phyloP scores from a whole-genome alignment of 1,140 invertebrate genomes.

The Drosophila obscura region DNA sequence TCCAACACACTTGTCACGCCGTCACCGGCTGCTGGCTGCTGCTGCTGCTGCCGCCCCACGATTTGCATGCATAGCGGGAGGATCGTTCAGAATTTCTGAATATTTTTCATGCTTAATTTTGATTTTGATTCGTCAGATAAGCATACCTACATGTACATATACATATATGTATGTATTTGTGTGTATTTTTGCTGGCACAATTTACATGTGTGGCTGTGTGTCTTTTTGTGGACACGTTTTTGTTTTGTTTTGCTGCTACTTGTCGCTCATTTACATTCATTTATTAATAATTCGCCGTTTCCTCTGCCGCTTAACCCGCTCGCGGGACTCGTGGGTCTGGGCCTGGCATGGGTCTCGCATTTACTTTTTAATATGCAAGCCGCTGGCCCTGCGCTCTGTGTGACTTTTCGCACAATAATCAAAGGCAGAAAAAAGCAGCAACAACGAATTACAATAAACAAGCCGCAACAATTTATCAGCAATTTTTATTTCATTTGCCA shows the following conservation, averaged over 20 bases:
- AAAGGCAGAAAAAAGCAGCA: conserved; percentile 50
- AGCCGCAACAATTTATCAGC: conserved; percentile 51
- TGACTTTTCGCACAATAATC: conserved; percentile 81
- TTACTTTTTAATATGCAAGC: conserved; percentile 68
- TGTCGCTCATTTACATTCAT: conserved; percentile 68
- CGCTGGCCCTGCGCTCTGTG: conserved; percentile 67
- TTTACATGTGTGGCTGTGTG: background rate
- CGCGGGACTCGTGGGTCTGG: too few relatives aligned
- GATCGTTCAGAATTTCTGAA: conserved; percentile 18
- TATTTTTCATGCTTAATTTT: conserved; percentile 43
- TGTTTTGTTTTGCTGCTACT: conserved; percentile 17
- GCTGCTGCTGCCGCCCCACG: background rate
- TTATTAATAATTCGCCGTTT: conserved; percentile 68
- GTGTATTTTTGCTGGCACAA: background rate
- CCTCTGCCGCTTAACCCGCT: conserved; percentile 11
- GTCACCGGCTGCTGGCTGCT: too few relatives aligned
- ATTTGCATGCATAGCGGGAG: conserved; percentile 44
- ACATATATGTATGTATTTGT: background rate
- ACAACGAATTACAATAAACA: conserved; percentile 35
- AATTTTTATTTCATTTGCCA: conserved; percentile 53
- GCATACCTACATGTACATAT: background rate
- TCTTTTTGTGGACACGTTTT: conserved; percentile 28
- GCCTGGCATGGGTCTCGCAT: conserved; percentile 7
- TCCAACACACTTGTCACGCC: conserved; percentile 64
- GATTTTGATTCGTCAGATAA: conserved; percentile 54